Evolutionary conservation across 1,140 invertebrate genomes (phyloP).

Genomic region (Macrotrachela quadricornifera): DNA sequence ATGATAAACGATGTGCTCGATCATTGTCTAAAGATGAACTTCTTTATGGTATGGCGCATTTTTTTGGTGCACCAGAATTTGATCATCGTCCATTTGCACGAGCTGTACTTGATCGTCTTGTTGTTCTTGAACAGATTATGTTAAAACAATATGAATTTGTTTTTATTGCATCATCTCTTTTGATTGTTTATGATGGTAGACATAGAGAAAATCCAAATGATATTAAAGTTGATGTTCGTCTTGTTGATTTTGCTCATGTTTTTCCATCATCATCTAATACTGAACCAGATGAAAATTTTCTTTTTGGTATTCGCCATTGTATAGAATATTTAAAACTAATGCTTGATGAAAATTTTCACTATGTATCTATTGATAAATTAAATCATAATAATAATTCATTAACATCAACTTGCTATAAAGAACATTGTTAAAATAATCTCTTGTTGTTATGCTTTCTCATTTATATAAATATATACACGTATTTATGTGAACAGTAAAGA

Average conservation of each 20-base stretch:
- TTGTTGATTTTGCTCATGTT: conserved; percentile 9
- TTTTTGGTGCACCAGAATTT: neutral
- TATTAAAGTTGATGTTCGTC: neutral
- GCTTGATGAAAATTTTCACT: neutral
- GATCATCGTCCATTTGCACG: neutral
- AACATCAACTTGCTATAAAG: too few relatives aligned
- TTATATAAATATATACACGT: too few relatives aligned
- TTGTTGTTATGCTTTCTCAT: too few relatives aligned
- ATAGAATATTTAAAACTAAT: conserved; percentile 3
- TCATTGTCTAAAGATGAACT: neutral
- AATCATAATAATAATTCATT: too few relatives aligned
- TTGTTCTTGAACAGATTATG: neutral
- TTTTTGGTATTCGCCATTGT: neutral
- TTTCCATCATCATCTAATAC: neutral
- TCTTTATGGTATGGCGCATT: neutral
- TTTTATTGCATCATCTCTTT: neutral
- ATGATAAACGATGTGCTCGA: neutral
- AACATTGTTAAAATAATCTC: too few relatives aligned
- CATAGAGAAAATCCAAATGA: too few relatives aligned
- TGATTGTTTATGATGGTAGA: neutral
- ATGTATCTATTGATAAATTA: too few relatives aligned
- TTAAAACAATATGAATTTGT: neutral
- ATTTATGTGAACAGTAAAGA: too few relatives aligned
- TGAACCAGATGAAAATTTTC: neutral
- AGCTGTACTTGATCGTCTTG: neutral